Evolutionary conservation across 2,888 invertebrate genomes (phyloP), one percentile per base, ranked within the genome.

Genomic region (Acheta domesticus): DNA sequence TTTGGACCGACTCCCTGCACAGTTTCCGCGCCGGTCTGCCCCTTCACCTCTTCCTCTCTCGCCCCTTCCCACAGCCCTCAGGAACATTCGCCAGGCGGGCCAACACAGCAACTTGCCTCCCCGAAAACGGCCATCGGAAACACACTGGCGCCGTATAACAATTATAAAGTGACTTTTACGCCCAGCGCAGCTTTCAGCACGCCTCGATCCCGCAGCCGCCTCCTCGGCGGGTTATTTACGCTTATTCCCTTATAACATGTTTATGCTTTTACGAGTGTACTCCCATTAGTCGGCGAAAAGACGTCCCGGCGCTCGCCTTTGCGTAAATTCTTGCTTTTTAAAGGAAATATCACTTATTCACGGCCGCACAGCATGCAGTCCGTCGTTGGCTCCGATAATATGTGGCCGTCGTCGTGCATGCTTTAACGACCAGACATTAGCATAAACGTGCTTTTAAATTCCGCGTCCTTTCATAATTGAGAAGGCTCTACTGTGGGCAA

Each of bases 101-200:
- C 36, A 36, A 36, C 36, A 36, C 36, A 36, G 36, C 36, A 36
- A 36, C 36, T 36, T 36, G 36, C 36, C 36, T 36, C 36, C 36
- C 36, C 36, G 36, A 36, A 36, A 36, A 36, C 36, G 62, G n/a
- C 62, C 62, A 19, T 62, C 16, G 62, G 62, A 62, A 62, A 62
- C 36, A 62, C 62, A 62, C 62, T 62, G 62, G 62, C 62, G 62
- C 62, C 62, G 62, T 62, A 62, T 62, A 62, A 62, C 62, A 62
- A 62, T 62, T 62, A 62, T 62, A 62, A 62, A 62, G 62, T 62
- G 62, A 62, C 62, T 62, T 62, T 62, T 62, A 62, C 62, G 62
- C n/a, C n/a, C 62, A 19, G 62, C 62, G 62, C 62, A 62, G 62
- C 62, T 62, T 62, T 62, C 62, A 62, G 62, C 62, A 12, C 62